Evolutionary conservation across 64 coral and sea anemone genomes (phyloP), one percentile per base, ranked within the genome.

Genomic region (Pachyseris speciosa): DNA sequence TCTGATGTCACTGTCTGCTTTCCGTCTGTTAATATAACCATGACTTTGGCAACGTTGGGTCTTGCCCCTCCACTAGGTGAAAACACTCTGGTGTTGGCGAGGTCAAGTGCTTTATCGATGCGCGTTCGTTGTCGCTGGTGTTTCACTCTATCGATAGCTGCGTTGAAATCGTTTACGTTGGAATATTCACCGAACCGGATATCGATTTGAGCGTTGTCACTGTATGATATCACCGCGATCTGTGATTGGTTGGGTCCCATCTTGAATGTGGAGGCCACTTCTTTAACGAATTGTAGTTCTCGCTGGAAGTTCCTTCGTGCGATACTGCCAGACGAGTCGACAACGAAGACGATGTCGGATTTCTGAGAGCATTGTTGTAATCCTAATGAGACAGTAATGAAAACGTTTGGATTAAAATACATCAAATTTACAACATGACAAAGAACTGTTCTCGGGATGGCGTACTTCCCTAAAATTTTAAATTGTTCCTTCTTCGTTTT

Each of bases 181-280:
- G 75, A 36, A 11, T 79, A 77, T 53, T 70, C 88, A 0, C 63
- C 88, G 44, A 90, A 78, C 53, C 29, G 33, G 32, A 77, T 67
- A 24, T 90, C 64, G 44, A 80, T 59, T 48, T 69, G 38, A 9
- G 75, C 88, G 49, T 65, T 37, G 22, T 69, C 65, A 37, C 79
- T 92, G 68, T 92, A 92, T 9, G 64, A 69, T 15, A 92, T 74
- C 0, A 92, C 80, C 4, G 89, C 89, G 48, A 88, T 74, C 25
- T 68, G 51, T 26, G 50, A 59, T 61, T 88, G 65, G 12, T 72
- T 30, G 1, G 67, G 64, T 13, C 83, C 83, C 63, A 69, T 86
- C 64, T 72, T 86, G 69, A 88, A 88, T 12, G 65, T 59, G 13
- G 66, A 72, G 1, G 86, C 86, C 7, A 88, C 67, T 43, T 59